A percentile compares a stretch with the other conserved stretches of the same genome.
These are phyloP conservation scores for Heterodera carotae DNA, from an alignment of 1,140 invertebrate genomes.

Conservation along the genomic window DNA sequence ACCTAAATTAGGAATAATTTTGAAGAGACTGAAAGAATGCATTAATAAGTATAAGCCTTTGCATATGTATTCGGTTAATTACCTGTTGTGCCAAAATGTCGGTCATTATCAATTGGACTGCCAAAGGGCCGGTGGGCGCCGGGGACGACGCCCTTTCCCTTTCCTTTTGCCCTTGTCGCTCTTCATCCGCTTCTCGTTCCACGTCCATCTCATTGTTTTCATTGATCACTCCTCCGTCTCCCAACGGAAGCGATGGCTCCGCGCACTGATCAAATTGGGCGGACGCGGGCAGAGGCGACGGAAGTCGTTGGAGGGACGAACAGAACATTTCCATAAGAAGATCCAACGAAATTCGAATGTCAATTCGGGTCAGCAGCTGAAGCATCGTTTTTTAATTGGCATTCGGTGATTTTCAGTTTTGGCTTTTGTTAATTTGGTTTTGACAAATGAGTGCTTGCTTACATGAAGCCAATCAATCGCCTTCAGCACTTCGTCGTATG, in stretches of 20 bases:
- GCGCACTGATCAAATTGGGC: constrained; percentile 4
- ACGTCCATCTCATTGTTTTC: constrained; percentile 4
- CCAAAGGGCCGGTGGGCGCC: constrained; percentile 64
- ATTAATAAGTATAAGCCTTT: too few relatives aligned
- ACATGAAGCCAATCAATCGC: constrained; percentile 92
- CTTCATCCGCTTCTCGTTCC: neutral
- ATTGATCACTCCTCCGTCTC: neutral
- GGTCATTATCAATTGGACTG: constrained; percentile 92
- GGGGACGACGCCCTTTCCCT: constrained; percentile 2
- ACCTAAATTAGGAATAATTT: too few relatives aligned
- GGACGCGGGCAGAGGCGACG: constrained; percentile 67
- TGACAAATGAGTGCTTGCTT: constrained; percentile 40
- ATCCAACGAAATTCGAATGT: constrained; percentile 82
- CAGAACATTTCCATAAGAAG: constrained; percentile 83
- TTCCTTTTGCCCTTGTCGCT: neutral
- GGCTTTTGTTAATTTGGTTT: neutral
- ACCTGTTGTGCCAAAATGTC: constrained; percentile 92
- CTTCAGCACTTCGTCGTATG: constrained; percentile 85
- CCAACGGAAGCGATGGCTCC: neutral
- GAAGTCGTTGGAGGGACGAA: constrained; percentile 1
- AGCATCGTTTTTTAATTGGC: constrained; percentile 37
- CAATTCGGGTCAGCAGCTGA: constrained; percentile 80
- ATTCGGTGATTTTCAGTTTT: neutral
- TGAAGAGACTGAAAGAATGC: too few relatives aligned
- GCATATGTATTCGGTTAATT: too few relatives aligned